phyloP scores from a whole-genome alignment of 2,113 vertebrate genomes.

The Phrynosoma blainvillii region DNA sequence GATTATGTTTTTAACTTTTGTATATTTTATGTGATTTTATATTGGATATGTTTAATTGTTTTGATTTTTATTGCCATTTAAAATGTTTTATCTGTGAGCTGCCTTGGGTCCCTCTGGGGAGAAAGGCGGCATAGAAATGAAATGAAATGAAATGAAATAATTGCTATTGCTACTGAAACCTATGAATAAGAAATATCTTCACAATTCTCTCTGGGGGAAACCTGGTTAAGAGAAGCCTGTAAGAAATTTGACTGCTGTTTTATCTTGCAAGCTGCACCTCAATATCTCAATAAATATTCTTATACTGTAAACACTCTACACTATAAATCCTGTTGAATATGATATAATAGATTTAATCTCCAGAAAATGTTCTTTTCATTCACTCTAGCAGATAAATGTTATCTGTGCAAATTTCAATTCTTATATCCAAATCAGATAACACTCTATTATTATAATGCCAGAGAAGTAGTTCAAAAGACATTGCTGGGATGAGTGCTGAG shows the following conservation, averaged over 20 bases:
- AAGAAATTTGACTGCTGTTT: not conserved
- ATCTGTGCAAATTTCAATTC: not conserved
- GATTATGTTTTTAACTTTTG: no score
- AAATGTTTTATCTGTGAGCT: no score
- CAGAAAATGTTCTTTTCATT: not conserved
- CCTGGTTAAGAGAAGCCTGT: not conserved
- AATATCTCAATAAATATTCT: slow-evolving; percentile 8
- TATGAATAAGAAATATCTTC: not conserved
- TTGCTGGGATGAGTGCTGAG: not conserved
- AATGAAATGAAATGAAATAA: no score
- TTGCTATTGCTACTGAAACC: not conserved
- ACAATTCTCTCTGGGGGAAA: not conserved
- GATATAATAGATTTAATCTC: slow-evolving; percentile 13
- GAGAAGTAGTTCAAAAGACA: not conserved
- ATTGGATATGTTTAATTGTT: no score
- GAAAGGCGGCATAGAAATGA: no score
- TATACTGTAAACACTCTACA: not conserved
- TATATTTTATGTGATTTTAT: no score
- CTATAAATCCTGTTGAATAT: not conserved
- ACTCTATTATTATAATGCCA: not conserved
- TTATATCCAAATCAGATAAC: slow-evolving; percentile 1
- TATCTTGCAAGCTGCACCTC: not conserved
- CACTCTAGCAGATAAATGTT: not conserved
- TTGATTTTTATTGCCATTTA: no score
- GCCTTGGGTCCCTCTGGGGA: no score